phyloP scores from a whole-genome alignment of 1,140 invertebrate genomes.

The Lysiphlebus fabarum region DNA sequence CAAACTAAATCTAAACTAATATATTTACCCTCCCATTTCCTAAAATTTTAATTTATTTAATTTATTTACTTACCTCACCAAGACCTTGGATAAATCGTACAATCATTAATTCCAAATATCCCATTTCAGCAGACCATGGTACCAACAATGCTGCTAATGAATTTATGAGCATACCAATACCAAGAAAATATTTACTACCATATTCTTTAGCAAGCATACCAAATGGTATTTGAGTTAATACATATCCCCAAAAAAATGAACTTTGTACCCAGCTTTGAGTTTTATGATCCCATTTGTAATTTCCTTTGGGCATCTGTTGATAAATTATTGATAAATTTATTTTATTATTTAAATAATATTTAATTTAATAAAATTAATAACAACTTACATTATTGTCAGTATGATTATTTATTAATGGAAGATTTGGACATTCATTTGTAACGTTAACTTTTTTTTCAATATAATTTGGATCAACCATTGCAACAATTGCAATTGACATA shows the following conservation, averaged over 20 bases:
- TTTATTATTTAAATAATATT: background rate
- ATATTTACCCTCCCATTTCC: too few relatives aligned
- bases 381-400: slow-evolving; percentile 26
- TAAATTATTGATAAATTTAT: background rate
- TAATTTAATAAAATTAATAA: background rate
- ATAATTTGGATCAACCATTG: slow-evolving; percentile 78
- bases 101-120: slow-evolving; percentile 63
- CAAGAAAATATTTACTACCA: slow-evolving; percentile 80
- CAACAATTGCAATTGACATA: slow-evolving; percentile 94
- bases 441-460: slow-evolving; percentile 40
- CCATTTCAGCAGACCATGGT: slow-evolving; percentile 65
- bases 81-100: slow-evolving; percentile 84
- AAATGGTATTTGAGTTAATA: slow-evolving; percentile 84
- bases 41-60: background rate
- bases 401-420: slow-evolving; percentile 26
- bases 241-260: slow-evolving; percentile 89
- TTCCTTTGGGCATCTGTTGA: slow-evolving; percentile 59
- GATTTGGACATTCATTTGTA: slow-evolving; percentile 62
- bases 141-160: slow-evolving; percentile 78
- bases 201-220: slow-evolving; percentile 81
- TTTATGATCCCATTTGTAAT: slow-evolving; percentile 70
- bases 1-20: too few relatives aligned
- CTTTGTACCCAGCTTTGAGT: slow-evolving; percentile 80
- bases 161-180: slow-evolving; percentile 81
- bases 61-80: slow-evolving; percentile 71